These are phyloP conservation scores for Ericerus pela DNA, from an alignment of 1,140 invertebrate species.

Conservation along the genomic window DNA sequence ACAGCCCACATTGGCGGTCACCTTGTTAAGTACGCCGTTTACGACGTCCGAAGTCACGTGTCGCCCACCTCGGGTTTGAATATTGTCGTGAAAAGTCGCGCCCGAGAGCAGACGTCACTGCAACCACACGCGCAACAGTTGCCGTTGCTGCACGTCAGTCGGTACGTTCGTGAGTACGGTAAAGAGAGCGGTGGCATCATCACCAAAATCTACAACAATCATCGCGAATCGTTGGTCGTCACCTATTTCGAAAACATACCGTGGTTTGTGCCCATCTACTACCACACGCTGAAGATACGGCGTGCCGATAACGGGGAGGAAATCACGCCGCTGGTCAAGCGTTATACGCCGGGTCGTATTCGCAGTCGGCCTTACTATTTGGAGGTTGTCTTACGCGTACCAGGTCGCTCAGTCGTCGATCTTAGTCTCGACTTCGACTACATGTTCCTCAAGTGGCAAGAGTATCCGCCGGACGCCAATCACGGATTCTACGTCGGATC, in stretches of 20 bases:
- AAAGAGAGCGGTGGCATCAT: constrained; percentile 46
- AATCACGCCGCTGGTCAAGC: constrained; percentile 39
- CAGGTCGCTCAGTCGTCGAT: constrained; percentile 60
- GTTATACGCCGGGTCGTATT: constrained; percentile 66
- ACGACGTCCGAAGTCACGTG: constrained; percentile 43
- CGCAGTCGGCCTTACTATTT: constrained; percentile 70
- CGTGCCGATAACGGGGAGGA: constrained; percentile 39
- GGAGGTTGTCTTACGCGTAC: constrained; percentile 69
- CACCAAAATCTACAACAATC: constrained; percentile 61
- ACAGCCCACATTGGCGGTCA: constrained; percentile 38
- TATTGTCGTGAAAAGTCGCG: constrained; percentile 38
- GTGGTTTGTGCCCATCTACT: constrained; percentile 86
- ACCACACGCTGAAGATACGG: constrained; percentile 73
- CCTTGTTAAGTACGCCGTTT: constrained; percentile 46
- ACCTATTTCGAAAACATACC: constrained; percentile 68
- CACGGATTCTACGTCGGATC: constrained; percentile 91
- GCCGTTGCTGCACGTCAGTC: constrained; percentile 57
- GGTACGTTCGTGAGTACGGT: constrained; percentile 59
- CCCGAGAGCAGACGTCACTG: constrained; percentile 41
- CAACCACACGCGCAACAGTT: constrained; percentile 40
- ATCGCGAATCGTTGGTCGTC: constrained; percentile 50
- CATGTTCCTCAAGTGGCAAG: constrained; percentile 92
- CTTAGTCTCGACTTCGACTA: constrained; percentile 84
- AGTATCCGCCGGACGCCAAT: constrained; percentile 98
- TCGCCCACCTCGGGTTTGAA: too few species aligned